Evolutionary conservation across 2,797 vertebrate genomes (phyloP).

Genomic region (Eremophila alpestris): DNA sequence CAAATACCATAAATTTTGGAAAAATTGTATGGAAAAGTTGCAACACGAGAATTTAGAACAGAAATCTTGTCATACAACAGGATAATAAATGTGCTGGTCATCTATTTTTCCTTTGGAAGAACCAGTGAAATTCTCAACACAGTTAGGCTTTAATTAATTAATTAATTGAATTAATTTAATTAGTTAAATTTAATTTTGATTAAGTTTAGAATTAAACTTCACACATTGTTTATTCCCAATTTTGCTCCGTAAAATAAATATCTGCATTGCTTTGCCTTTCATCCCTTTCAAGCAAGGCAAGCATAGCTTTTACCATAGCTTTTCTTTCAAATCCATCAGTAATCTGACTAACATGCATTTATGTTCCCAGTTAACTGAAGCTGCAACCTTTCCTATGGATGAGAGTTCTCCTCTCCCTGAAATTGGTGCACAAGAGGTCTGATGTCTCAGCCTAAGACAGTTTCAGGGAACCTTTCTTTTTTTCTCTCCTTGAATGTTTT

Average conservation of each 20-base stretch:
- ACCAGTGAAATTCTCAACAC: neutral
- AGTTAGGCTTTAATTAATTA: neutral
- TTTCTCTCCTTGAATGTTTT: neutral
- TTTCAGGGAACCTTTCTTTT: neutral
- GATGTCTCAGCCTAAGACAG: neutral
- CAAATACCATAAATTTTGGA: neutral
- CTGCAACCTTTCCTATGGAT: neutral
- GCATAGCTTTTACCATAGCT: neutral
- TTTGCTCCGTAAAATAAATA: neutral
- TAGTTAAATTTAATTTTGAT: neutral
- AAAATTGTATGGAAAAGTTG: neutral
- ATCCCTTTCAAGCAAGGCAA: neutral
- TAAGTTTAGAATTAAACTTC: neutral
- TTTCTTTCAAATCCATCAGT: neutral
- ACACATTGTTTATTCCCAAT: neutral
- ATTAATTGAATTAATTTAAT: neutral
- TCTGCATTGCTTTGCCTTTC: neutral
- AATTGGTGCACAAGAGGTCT: neutral
- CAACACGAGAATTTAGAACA: neutral
- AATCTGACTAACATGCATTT: neutral
- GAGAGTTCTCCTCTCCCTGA: neutral
- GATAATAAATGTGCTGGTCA: neutral
- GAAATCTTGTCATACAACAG: neutral
- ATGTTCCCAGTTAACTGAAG: neutral
- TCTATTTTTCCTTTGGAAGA: neutral